Evolutionary conservation across 2,888 invertebrate species (phyloP), one percentile per base, ranked within the genome.

Genomic region (Rosalia funebris): DNA sequence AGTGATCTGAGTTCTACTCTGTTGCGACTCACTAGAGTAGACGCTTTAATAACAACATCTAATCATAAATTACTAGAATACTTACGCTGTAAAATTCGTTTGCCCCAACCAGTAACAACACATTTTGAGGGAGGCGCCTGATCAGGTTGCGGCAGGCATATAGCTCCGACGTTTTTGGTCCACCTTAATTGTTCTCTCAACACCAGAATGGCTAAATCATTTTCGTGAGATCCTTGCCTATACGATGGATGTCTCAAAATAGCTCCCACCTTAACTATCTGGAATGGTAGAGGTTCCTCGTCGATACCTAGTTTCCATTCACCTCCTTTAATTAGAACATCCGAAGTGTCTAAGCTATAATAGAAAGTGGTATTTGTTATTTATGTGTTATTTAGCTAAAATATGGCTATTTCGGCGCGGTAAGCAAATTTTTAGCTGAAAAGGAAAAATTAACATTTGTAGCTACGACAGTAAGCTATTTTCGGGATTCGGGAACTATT

Each of bases 251-350:
- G 93, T 0, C 87, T 78, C 0, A 88, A 84, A 56, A 93, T 88
- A 1, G 84, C 84, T 15, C 87, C 86, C 7, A 91, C 92, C 47
- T 88, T 87, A 0, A 89, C 85, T 55, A 92, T 89, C 79, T 93
- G 91, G 86, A 90, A 91, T 0, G 91, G 89, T 10, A 91, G 82
- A 0, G 92, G 92, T 71, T 93, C 92, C 50, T 90, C 91, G 66
- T 91, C 91, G 70, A 91, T 89, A 41, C 91, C 92, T 1, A 93
- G 83, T 74, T 91, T 91, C 91, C 92, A 93, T 85, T 92, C 92
- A 0, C 93, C 93, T 0, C 89, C 89, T 76, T 93, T 92, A 69
- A 93, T 87, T 0, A 90, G 84, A 0, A 93, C 83, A 75, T 92
- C 90, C 67, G 83, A 83, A 10, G 90, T 86, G 17, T 83, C 80